phyloP scores from a whole-genome alignment of 1,140 invertebrate genomes.

The Acyrthosiphon pisum region DNA sequence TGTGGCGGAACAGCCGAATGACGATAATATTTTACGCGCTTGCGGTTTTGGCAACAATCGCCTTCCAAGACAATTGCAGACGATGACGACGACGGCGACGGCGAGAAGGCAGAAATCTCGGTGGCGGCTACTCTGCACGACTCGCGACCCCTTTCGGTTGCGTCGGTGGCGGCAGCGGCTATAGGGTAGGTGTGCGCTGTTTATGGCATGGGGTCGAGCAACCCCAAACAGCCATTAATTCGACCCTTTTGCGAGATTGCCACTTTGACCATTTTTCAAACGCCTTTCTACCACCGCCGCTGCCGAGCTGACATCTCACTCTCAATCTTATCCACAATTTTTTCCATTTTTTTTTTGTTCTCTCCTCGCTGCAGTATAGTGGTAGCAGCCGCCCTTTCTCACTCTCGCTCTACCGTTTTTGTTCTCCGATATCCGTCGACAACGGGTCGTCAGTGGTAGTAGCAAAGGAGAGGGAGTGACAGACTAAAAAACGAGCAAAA shows the following conservation, averaged over 20 bases:
- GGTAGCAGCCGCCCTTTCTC: neutral
- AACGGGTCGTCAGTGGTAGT: neutral
- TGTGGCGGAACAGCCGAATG: neutral
- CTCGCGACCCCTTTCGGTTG: conserved; percentile 22
- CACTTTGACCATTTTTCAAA: conserved; percentile 57
- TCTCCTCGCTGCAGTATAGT: neutral
- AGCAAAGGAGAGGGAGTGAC: neutral
- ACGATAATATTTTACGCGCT: conserved; percentile 42
- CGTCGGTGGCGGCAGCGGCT: neutral
- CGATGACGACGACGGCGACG: neutral
- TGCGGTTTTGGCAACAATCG: conserved; percentile 49
- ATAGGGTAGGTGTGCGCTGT: conserved; percentile 35
- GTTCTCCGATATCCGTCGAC: neutral
- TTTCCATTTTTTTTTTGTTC: conserved; percentile 26
- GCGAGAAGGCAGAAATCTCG: conserved; percentile 46
- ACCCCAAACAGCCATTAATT: conserved; percentile 56
- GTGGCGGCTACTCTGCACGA: neutral
- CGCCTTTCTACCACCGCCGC: neutral
- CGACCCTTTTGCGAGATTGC: conserved; percentile 57
- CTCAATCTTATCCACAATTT: conserved; percentile 48
- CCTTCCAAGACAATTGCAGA: conserved; percentile 41
- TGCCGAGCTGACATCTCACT: conserved; percentile 33
- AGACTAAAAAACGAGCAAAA: neutral
- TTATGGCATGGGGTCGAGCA: conserved; percentile 46
- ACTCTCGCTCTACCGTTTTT: conserved; percentile 14